Base-by-base conservation (phyloP, 2,113 vertebrate genomes). In the Crotophaga sulcirostris region DNA sequence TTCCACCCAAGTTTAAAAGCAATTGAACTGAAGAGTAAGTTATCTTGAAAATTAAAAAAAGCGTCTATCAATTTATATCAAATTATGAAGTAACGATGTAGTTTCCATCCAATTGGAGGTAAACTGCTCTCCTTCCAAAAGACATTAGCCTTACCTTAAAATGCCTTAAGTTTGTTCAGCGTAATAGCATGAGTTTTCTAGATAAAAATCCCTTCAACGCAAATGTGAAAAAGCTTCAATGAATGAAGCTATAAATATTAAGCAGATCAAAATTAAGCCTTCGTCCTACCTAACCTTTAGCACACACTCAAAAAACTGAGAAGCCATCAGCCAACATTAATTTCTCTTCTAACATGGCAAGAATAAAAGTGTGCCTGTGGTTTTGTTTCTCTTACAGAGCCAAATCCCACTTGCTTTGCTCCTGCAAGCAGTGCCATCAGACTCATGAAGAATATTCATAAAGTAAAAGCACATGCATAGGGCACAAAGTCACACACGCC, bases 241-340 rank as follows among this genome's bases (percentile, higher is more conserved):
- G 79, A 86, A 87, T 51, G 58, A 93, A 84, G 69, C 52, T 47
- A 92, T 91, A 96, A 97, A 93, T 96, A 91, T 84, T 91, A 86
- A 94, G 59, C 40, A 89, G 88, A 54, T 54, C 8, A 82, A 92
- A 87, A 96, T 87, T 94, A 97, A 94, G 73, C 63, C 94, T 88
- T 78, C 10, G 11, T 95, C 93, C 93, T 94, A 64, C 42, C 78
- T 90, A 91, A 89, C 89, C 84, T 70, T 72, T 89, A 69, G 68
- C 56, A 94, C 75, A 84, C 63, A 87, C 42, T 94, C 72, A 94
- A 90, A 94, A 89, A 95, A 58, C 58, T 29, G 72, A 40, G 87
- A 96, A 94, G 51, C 69, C 81, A 90, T 73, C 33, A 90, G 24
- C 58, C 78, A 91, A 68, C 21, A 64, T 67, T 75, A 80, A 74